Evolutionary conservation across 2,113 vertebrate genomes (phyloP), one percentile per base, ranked within the genome.

Genomic region (Chloebia gouldiae): DNA sequence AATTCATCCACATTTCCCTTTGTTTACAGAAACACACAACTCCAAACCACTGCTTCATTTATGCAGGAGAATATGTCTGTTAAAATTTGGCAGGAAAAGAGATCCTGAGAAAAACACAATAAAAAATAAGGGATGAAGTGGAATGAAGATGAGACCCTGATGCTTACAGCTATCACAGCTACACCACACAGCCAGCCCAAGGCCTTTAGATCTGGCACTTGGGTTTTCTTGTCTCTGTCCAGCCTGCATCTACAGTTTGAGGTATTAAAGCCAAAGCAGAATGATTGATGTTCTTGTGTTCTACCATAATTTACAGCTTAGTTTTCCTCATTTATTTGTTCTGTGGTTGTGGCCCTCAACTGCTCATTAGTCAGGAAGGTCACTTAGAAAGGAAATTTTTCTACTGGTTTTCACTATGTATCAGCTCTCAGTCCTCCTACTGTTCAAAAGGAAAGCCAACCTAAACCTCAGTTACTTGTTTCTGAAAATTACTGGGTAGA

Each of bases 311-410:
- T 93, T 96, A 94, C 25, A 39, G 65, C 81, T 82, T 61, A 33
- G 9, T 78, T 87, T 97, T 92, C 88, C 73, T 90, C 91, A 97
- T 98, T 97, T 97, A 95, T 97, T 89, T 86, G 12, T 93, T 96
- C 95, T 96, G 61, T 78, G 65, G 81, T 72, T 86, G 87, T 93
- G 96, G 96, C 81, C 83, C 81, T 53, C 86, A 95, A 61, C 88
- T 93, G 88, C 77, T 97, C 96, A 92, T 97, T 96, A 97, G 91
- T 95, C 95, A 90, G 40, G 83, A 97, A 97, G 88, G 95, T 97
- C 96, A 94, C 72, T 60, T 31, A 28, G 30, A 68, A 95, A 93
- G 56, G 56, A 97, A 86, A 69, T 94, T 94, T 93, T 96, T 97
- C 95, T 96, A 59, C 63, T 19, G 64, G 66, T 54, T 96, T 93